These are phyloP conservation scores for Meteorus cinctellus DNA, from an alignment of 2,888 invertebrate species.

Conservation along the genomic window DNA sequence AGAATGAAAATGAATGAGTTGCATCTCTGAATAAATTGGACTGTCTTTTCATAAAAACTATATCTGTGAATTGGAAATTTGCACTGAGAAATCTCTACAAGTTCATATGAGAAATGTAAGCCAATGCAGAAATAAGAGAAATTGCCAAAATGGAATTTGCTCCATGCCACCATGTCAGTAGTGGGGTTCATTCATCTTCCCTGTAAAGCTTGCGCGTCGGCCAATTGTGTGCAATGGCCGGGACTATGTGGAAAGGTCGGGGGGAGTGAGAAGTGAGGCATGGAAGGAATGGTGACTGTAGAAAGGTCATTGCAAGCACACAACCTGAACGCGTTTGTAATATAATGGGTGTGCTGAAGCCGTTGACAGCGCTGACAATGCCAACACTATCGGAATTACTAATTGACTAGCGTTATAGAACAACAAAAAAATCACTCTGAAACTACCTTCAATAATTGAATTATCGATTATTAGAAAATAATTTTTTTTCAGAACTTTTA, in stretches of 20 bases:
- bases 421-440: not conserved
- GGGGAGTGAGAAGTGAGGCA: not conserved
- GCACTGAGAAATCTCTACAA: not conserved
- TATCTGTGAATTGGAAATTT: not conserved
- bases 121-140: slow-evolving; percentile 7
- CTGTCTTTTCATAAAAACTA: not conserved
- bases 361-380: not conserved
- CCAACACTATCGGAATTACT: slow-evolving; percentile 8
- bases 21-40: not conserved
- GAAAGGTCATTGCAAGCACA: not conserved
- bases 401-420: not conserved
- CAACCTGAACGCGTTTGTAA: slow-evolving; percentile 6
- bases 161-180: slow-evolving; percentile 6
- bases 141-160: slow-evolving; percentile 25
- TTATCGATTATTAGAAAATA: not conserved
- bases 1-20: not conserved
- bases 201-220: not conserved
- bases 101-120: slow-evolving; percentile 4
- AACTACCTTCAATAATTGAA: not conserved
- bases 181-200: slow-evolving; percentile 24
- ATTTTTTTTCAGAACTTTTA: too few species aligned
- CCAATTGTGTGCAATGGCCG: slow-evolving; percentile 11
- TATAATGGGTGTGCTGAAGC: slow-evolving; percentile 6
- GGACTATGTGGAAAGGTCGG: not conserved
- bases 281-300: slow-evolving; percentile 4